Evolutionary conservation across 2,888 invertebrate genomes (phyloP), one percentile per base, ranked within the genome.

Genomic region (Lordiphosa andalusiaca): DNA sequence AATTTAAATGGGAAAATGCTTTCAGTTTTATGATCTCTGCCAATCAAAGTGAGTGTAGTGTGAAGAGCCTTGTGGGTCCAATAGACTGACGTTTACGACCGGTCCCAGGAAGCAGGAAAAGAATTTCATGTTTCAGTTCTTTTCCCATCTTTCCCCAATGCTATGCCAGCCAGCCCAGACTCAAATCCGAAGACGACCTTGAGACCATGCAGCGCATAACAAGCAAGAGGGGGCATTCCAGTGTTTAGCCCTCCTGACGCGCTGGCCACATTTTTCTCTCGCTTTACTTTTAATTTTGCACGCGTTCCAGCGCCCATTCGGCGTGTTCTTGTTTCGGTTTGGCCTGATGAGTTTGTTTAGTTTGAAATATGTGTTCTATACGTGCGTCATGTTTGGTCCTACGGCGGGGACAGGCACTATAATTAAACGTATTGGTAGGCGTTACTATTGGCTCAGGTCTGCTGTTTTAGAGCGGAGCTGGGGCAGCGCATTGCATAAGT

Each of bases 341-440:
- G 39, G 66, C 55, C 72, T 84, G 84, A 82, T 80, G 80, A 80
- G 80, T 80, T 80, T 80, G 80, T 80, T 80, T 80, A 80, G 80
- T 84, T 84, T 80, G 80, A 80, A 84, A 84, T 84, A 80, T 80
- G 83, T 84, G 84, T 80, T 80, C 83, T 80, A 78, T 84, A 80
- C 84, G 80, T 84, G 84, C 78, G 83, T 78, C 84, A 77, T 72
- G 82, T 80, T 84, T 77, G 51, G 47, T 66, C 59, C 84, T 53
- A 59, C 67, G 53, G 61, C 61, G 61, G 57, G 44, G 49, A 25
- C 25, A 47, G 68, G 48, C 67, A 73, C 84, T 80, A 80, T 80
- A 80, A 80, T 80, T 80, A 80, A 82, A 84, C 73, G 80, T 84
- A 80, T 80, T 84, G 84, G 73, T 70, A 72, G 84, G 80, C 84